Evolutionary conservation across 1,140 invertebrate species (phyloP).

Genomic region (Lepidostoma basale): DNA sequence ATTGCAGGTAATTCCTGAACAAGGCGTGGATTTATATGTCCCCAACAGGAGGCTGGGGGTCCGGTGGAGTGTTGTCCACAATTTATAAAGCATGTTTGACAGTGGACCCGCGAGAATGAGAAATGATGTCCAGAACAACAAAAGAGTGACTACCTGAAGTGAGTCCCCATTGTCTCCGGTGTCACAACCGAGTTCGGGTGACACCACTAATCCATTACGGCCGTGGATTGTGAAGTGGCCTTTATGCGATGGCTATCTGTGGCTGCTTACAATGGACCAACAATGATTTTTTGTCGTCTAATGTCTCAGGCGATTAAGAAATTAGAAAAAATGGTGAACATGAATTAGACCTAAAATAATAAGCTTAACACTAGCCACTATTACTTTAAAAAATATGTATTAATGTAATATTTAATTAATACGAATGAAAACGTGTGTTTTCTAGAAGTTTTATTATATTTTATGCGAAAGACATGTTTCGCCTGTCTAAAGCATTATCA

Average conservation of each 20-base stretch:
- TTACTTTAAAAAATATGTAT: no score
- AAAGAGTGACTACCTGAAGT: conserved; percentile 21
- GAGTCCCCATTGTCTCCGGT: background rate
- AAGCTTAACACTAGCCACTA: no score
- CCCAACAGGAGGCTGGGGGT: no score
- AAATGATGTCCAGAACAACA: conserved; percentile 17
- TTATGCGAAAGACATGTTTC: no score
- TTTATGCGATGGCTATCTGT: conserved; percentile 4
- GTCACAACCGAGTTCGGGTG: background rate
- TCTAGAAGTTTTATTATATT: no score
- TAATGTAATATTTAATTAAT: no score
- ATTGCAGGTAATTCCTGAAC: no score
- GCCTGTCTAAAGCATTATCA: no score
- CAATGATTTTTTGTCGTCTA: conserved; percentile 11
- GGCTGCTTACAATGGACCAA: conserved; percentile 11
- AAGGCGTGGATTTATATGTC: no score
- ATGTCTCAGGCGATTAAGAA: conserved; percentile 10
- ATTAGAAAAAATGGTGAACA: background rate
- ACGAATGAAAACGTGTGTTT: no score
- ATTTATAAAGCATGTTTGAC: conserved; percentile 17
- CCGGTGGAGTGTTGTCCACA: no score
- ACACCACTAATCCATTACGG: conserved; percentile 27
- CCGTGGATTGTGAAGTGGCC: background rate
- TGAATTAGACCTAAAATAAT: no score
- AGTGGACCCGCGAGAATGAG: conserved; percentile 1